Evolutionary conservation across 2,888 invertebrate species (phyloP), one percentile per base, ranked within the genome.

Genomic region (Tachina lurida): DNA sequence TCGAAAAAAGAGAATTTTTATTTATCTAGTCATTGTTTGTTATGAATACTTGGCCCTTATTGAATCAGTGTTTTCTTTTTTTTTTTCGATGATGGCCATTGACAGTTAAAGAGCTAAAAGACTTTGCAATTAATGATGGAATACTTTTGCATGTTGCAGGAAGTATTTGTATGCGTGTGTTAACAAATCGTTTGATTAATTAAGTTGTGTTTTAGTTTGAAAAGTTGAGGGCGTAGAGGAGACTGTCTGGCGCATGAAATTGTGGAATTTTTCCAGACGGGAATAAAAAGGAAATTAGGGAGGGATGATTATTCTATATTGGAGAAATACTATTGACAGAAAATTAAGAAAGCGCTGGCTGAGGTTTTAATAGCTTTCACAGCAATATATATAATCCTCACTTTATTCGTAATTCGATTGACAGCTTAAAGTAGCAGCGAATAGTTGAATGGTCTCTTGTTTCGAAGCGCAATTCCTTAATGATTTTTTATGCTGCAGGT

Each of bases 1-100:
- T 5, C 31, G 47, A 12, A 41, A 67, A 80, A 74, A 60, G 41
- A 10, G 17, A 49, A 43, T 65, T 62, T 52, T 7, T 19, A n/a
- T 22, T 22, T 3, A 22, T 31, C 31, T 49, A 63, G 65, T 22
- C 12, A 68, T 19, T 19, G 41, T 70, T 79, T 62, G 43, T 39
- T 71, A 62, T 73, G 56, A 56, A 63, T 71, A 31, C 45, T 71
- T 54, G 52, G 65, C 43, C n/a, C 62, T 65, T 65, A 45, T 56
- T 47, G 17, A 71, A 54, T 71, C 71, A 71, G 70, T 39, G 45
- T 3, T 31, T 10, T 63, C 39, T 43, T 47, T 3, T 31, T 10
- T 63, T 60, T 43, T 47, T 19, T 4, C 19, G 41, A 17, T 58
- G 39, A 17, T 39, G 54, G 17, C 7, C 12, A 41, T 75, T 63